Evolutionary conservation across 2,888 invertebrate species (phyloP), one percentile per base, ranked within the genome.

Genomic region (Melanostoma mellinum): DNA sequence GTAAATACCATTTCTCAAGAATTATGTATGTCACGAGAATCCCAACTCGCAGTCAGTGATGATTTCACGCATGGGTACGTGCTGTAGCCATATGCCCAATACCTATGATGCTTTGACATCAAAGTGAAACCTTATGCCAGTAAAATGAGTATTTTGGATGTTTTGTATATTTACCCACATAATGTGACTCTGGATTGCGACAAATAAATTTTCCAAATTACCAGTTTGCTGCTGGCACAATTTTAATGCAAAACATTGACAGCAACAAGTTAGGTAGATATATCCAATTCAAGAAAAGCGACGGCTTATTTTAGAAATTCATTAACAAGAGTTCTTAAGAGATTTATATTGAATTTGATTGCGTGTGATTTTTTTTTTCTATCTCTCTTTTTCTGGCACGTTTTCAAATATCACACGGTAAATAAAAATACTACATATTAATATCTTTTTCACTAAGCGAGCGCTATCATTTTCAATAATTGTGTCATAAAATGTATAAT

Each of bases 401-500:
- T 40, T 58, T 40, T 71, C 71, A 76, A 65, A 71, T 36, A 55
- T 46, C 20, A 60, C 65, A 60, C 35, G 44, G 63, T 58, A 44
- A 65, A 65, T 69, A 53, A 75, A 58, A 40, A 58, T 58, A 65
- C 68, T 6, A 63, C 10, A 33, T 74, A 63, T 76, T 75, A 50
- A 73, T 53, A 53, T 71, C 72, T 67, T 76, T 72, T 65, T 60
- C 71, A 61, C 55, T 76, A 61, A 58, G 71, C 9, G 60, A 46
- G 53, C 67, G 65, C 50, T 67, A 76, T 81, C 67, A 81, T 67
- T 72, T 76, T 61, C 38, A 81, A 72, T 68, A 67, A 72, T 72
- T 36, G 55, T 44, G n/a, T 77, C 72, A 61, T 81, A 72, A 72
- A 81, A 61, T 48, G 35, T 72, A 76, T 72, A 81, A 81, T 81